phyloP scores from a whole-genome alignment of 2,888 invertebrate genomes.

The Criorhina ranunculi region DNA sequence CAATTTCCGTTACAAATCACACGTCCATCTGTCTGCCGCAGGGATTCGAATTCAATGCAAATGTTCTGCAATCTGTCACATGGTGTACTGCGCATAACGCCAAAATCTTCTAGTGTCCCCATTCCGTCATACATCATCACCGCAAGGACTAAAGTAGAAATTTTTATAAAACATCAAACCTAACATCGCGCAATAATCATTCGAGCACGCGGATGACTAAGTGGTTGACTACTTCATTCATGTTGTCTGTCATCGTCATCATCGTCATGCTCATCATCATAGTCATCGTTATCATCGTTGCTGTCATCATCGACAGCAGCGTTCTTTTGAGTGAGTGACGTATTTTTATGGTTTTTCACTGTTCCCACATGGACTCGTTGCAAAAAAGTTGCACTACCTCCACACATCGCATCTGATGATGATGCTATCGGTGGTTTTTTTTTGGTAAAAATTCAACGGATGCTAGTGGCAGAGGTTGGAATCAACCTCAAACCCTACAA shows the following conservation, averaged over 20 bases:
- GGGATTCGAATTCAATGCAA: background rate
- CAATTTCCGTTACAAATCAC: background rate
- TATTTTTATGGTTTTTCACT: slow-evolving; percentile 45
- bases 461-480: slow-evolving; percentile 29
- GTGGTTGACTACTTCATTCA: slow-evolving; percentile 58
- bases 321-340: slow-evolving; percentile 12
- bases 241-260: slow-evolving; percentile 48
- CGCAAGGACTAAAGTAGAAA: slow-evolving; percentile 25
- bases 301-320: slow-evolving; percentile 24
- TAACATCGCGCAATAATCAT: slow-evolving; percentile 44
- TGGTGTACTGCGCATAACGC: background rate
- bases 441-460: slow-evolving; percentile 29
- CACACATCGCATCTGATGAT: background rate
- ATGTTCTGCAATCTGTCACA: slow-evolving; percentile 27
- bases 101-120: background rate
- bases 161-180: slow-evolving; percentile 37
- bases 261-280: slow-evolving; percentile 24
- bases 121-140: background rate
- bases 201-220: slow-evolving; percentile 43
- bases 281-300: slow-evolving; percentile 4
- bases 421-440: slow-evolving; percentile 12
- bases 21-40: background rate
- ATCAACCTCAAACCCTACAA: slow-evolving; percentile 31
- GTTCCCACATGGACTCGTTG: slow-evolving; percentile 19
- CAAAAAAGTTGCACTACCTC: slow-evolving; percentile 16